Base-by-base conservation (phyloP, 2,797 vertebrate genomes). In the Capromys pilorides region DNA sequence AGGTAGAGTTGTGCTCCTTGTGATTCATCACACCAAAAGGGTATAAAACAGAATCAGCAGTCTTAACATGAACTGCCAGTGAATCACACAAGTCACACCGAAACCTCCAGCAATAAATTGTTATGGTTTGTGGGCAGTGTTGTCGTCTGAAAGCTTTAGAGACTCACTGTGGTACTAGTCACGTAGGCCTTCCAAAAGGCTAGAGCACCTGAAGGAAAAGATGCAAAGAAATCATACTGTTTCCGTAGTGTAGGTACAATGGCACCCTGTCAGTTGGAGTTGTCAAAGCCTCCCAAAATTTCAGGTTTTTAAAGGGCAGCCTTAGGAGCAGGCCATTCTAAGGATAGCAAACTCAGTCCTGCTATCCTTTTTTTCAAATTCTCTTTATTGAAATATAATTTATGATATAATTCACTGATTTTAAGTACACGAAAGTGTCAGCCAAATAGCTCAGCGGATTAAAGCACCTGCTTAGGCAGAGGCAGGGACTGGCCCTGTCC, bases 381-480 rank as follows among this genome's bases (percentile, higher is more conserved):
- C 19, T 71, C 73, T 45, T 45, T 45, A 45, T 75, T 26, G 54
- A 94, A 93, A 71, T 92, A 36, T 71, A 90, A 64, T 71, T 77
- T n/a, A 5, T 19, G 7, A 41, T 51, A 16, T n/a, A 71, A 5
- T n/a, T 87, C 26, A 73, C 14, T 33, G 26, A 45, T 41, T 73
- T 36, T 88, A 86, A 91, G 14, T 79, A 39, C 28, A 33, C 36
- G 59, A 1, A n/a, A n/a, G n/a, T n/a, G n/a, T n/a, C n/a, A n/a
- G n/a, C n/a, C n/a, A n/a, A n/a, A n/a, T n/a, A n/a, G n/a, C n/a
- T n/a, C n/a, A n/a, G n/a, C n/a, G n/a, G 45, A 45, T 45, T 45
- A 45, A 45, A 45, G 45, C 45, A 45, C 45, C 45, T 45, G 45
- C 8, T 45, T 45, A 45, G 45, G 45, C 45, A 45, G 45, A 45